A percentile compares a stretch with the other conserved stretches of the same genome.
Conservation (phyloP, 1,140 invertebrate genomes). For the Halictus rubicundus region DNA sequence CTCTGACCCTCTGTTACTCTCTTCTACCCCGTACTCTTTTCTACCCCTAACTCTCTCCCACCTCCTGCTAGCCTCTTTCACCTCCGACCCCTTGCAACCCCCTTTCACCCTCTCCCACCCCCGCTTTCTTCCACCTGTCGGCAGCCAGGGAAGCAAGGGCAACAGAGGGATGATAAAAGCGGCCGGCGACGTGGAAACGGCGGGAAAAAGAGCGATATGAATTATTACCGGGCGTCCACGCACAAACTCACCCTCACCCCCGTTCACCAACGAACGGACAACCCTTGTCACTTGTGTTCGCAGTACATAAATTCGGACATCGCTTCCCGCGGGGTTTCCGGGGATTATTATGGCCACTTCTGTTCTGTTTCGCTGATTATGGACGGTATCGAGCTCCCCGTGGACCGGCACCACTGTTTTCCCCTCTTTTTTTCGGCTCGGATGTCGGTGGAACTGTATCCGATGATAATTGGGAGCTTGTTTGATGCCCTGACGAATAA, state of each 20-base stretch:
- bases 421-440: too few relatives aligned
- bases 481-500: too few relatives aligned
- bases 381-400: neutral
- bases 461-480: too few relatives aligned
- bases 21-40: too few relatives aligned
- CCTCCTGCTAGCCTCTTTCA: too few relatives aligned
- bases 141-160: neutral
- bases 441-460: too few relatives aligned
- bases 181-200: slow-evolving; percentile 12
- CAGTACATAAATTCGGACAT: neutral
- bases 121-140: neutral
- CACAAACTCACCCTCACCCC: neutral
- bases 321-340: neutral
- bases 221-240: slow-evolving; percentile 39
- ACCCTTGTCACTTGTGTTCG: neutral
- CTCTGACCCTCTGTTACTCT: too few relatives aligned
- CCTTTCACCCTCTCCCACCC: too few relatives aligned
- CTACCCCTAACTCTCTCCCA: too few relatives aligned
- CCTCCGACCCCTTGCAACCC: too few relatives aligned
- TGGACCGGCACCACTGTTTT: neutral
- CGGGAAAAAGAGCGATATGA: slow-evolving; percentile 27
- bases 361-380: neutral
- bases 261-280: neutral
- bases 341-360: neutral
- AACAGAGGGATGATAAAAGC: slow-evolving; percentile 26